phyloP scores from a whole-genome alignment of 1,140 invertebrate genomes.

The Camponotus floridanus region DNA sequence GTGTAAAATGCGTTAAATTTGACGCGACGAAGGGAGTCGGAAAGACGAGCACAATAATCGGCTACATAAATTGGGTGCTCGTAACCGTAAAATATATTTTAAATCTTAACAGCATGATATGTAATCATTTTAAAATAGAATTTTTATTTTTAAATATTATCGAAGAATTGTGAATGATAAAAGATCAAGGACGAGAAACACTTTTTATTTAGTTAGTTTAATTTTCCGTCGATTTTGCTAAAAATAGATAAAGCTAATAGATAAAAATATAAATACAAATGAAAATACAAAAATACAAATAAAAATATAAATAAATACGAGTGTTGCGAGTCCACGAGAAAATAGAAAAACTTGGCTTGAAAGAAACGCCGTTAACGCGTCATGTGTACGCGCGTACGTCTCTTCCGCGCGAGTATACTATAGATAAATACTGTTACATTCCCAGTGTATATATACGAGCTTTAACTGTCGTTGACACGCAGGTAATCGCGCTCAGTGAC shows the following conservation, averaged over 20 bases:
- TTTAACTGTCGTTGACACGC: constrained; percentile 77
- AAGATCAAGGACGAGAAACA: too few species aligned
- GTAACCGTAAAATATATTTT: too few species aligned
- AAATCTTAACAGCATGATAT: not conserved
- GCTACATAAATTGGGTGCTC: not conserved
- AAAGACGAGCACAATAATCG: constrained; percentile 20
- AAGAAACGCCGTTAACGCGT: constrained; percentile 39
- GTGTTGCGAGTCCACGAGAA: not conserved
- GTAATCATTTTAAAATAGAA: not conserved
- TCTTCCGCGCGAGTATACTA: not conserved
- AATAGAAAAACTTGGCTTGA: not conserved
- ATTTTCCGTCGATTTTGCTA: not conserved
- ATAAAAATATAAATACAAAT: too few species aligned
- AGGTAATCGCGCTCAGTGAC: constrained; percentile 75
- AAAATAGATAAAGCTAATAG: not conserved
- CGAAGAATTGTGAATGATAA: not conserved
- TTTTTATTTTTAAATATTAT: not conserved
- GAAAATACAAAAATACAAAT: too few species aligned
- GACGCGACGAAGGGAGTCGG: constrained; percentile 21
- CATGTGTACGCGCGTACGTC: not conserved
- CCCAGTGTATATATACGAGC: constrained; percentile 38
- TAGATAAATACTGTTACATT: constrained; percentile 52
- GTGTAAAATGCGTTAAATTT: constrained; percentile 65
- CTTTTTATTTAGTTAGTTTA: too few species aligned
- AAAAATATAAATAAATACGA: not conserved